Conservation (phyloP, 2,113 vertebrate genomes). For the Pygoscelis antarcticus region DNA sequence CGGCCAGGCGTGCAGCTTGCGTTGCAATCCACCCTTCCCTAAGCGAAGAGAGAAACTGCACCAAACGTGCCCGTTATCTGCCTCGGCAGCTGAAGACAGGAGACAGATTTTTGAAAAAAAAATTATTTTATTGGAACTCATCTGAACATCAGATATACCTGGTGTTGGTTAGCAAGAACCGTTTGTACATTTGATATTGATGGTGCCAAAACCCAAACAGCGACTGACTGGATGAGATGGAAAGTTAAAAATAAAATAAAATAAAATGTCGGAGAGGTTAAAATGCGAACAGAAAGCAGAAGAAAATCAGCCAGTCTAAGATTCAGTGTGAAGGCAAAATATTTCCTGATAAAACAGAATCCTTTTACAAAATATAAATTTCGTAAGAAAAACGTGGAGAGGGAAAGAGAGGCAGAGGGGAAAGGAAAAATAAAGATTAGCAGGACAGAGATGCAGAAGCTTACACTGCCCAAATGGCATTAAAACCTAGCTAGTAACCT, state of each 20-base stretch:
- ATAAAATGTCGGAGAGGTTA: slow-evolving; percentile 2
- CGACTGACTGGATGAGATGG: slow-evolving; percentile 74
- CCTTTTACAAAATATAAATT: slow-evolving; percentile 79
- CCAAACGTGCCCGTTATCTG: accelerated
- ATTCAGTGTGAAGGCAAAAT: slow-evolving; percentile 70
- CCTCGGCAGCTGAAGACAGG: slow-evolving; percentile 37
- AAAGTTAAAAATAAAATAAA: slow-evolving; percentile 9
- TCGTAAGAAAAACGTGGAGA: slow-evolving; percentile 68
- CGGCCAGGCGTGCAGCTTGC: background rate
- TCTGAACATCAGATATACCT: slow-evolving; percentile 94
- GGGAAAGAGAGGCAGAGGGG: slow-evolving; percentile 31
- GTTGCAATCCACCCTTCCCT: background rate
- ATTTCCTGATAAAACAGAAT: slow-evolving; percentile 75
- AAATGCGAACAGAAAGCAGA: slow-evolving; percentile 28
- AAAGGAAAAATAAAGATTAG: slow-evolving; percentile 31
- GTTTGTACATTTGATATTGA: slow-evolving; percentile 88
- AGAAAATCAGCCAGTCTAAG: slow-evolving; percentile 69
- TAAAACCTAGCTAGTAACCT: slow-evolving; percentile 52
- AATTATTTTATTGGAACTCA: slow-evolving; percentile 87
- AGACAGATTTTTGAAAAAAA: slow-evolving; percentile 77
- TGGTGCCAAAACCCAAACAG: slow-evolving; percentile 85
- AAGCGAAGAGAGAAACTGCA: background rate
- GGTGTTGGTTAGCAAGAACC: slow-evolving; percentile 89
- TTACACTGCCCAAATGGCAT: slow-evolving; percentile 72
- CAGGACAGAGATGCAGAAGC: slow-evolving; percentile 64